Evolutionary conservation across 2,888 invertebrate genomes (phyloP).

Genomic region (Salpingus planirostris): DNA sequence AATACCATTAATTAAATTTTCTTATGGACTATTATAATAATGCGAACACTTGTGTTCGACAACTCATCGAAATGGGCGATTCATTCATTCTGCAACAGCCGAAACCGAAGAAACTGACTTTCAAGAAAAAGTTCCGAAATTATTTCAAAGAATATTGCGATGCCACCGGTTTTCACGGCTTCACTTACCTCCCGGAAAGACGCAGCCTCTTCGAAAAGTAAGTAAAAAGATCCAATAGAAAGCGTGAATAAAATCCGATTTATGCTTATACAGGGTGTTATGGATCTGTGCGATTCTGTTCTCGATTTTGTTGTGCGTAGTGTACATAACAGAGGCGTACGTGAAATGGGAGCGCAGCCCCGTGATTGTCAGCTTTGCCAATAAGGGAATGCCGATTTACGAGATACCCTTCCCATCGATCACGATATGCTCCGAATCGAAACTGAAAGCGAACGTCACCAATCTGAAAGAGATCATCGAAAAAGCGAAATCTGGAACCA

Average conservation of each 20-base stretch:
- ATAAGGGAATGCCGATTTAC: constrained; percentile 57
- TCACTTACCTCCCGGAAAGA: constrained; percentile 29
- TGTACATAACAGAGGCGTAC: constrained; percentile 55
- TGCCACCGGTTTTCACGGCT: constrained; percentile 30
- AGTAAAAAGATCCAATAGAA: constrained; percentile 2
- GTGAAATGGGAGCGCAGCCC: constrained; percentile 63
- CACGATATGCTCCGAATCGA: constrained; percentile 56
- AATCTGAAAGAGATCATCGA: constrained; percentile 6
- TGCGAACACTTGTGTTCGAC: too few species aligned
- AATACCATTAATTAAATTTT: too few species aligned
- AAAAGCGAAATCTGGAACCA: constrained; percentile 4
- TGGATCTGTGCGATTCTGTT: constrained; percentile 54
- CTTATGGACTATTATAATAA: too few species aligned
- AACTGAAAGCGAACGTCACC: constrained; percentile 34
- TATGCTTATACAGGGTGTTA: constrained; percentile 50
- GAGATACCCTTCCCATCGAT: constrained; percentile 44
- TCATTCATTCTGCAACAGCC: too few species aligned
- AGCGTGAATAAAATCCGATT: not conserved
- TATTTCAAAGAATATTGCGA: too few species aligned
- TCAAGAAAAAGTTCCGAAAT: too few species aligned
- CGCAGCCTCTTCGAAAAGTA: constrained; percentile 25
- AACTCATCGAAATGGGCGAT: too few species aligned
- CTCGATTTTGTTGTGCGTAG: constrained; percentile 50
- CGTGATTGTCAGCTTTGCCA: constrained; percentile 65
- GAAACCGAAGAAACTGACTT: too few species aligned